Percentiles rank a stretch among this genome's conserved stretches.
These are phyloP conservation scores for Nipponacmea schrenckii DNA, from an alignment of 2,888 invertebrate genomes.

Conservation along the genomic window DNA sequence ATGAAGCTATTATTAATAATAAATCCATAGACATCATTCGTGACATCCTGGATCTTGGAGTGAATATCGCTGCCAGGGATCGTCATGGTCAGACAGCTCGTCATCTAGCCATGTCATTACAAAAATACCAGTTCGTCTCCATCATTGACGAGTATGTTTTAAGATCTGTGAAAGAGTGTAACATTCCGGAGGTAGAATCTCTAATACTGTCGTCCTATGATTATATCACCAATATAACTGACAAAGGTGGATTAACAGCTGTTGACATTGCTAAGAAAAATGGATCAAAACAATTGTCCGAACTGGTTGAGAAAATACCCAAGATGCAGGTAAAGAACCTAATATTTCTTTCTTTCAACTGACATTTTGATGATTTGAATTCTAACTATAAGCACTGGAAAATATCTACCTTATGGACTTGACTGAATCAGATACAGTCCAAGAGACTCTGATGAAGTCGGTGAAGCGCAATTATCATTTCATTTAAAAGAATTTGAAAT, in stretches of 20 bases:
- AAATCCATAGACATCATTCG: slow-evolving; percentile 42
- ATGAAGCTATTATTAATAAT: slow-evolving; percentile 49
- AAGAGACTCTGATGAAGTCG: too few relatives aligned
- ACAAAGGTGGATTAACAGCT: slow-evolving; percentile 29
- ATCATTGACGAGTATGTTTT: slow-evolving; percentile 49
- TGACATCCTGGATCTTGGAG: slow-evolving; percentile 47
- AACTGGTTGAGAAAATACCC: slow-evolving; percentile 35
- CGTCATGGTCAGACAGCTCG: slow-evolving; percentile 50
- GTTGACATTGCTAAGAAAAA: slow-evolving; percentile 41
- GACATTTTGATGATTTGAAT: neutral
- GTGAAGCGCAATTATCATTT: too few relatives aligned
- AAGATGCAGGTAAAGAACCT: slow-evolving; percentile 35
- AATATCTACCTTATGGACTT: too few relatives aligned
- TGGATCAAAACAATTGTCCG: slow-evolving; percentile 41
- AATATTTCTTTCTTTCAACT: slow-evolving; percentile 5
- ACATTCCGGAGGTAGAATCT: slow-evolving; percentile 47
- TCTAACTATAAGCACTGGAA: too few relatives aligned
- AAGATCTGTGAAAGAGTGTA: slow-evolving; percentile 38
- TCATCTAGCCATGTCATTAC: slow-evolving; percentile 38
- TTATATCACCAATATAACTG: slow-evolving; percentile 54
- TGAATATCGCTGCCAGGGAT: slow-evolving; percentile 48
- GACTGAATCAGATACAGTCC: too few relatives aligned
- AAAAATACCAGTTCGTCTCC: slow-evolving; percentile 39
- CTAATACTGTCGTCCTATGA: slow-evolving; percentile 61
- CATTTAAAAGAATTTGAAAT: too few relatives aligned